Base-by-base conservation (phyloP, 2,113 vertebrate genomes). In the Chunga burmeisteri region DNA sequence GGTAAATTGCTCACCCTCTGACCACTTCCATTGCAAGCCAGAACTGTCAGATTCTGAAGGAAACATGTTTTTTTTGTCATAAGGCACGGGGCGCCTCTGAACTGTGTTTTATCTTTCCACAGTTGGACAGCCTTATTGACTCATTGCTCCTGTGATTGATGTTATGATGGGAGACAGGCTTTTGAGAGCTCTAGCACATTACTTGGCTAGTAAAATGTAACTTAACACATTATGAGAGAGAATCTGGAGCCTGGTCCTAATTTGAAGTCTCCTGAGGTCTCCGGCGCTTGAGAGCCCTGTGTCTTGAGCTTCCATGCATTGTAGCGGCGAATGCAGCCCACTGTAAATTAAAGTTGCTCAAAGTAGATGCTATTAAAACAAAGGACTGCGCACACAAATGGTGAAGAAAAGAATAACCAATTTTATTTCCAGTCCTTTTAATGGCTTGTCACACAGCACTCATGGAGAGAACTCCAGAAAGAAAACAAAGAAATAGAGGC, bases 281-380 rank as follows among this genome's bases (percentile, higher is more conserved):
- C 26, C 16, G n/a, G 17, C 7, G 44, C 49, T 68, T 1, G 3
- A 36, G 34, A 68, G 59, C 19, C 59, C 19, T 1, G 6, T 2
- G 11, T 19, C 50, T 5, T 8, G 26, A 25, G 29, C 58, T 46
- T 38, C 46, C 30, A 3, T 1, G 13, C 56, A 16, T 5, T 1
- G 1, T 4, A 18, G 40, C 1, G 3, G 10, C 1, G 18, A 47
- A 55, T 3, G 29, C 58, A 40, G 38, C 1, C 25, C 27, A 3
- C 55, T 26, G 27, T 16, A 32, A 81, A 70, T 21, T 8, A 56
- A 67, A 61, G 53, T 21, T 16, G 20, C 44, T 36, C 55, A 5
- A 27, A 52, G 44, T 3, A 73, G 21, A 11, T 21, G 16, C 55
- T 61, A 13, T 30, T 65, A 19, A 83, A 94, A 46, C 36, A 65